phyloP scores from a whole-genome alignment of 2,113 vertebrate genomes.

The Prionailurus viverrinus region DNA sequence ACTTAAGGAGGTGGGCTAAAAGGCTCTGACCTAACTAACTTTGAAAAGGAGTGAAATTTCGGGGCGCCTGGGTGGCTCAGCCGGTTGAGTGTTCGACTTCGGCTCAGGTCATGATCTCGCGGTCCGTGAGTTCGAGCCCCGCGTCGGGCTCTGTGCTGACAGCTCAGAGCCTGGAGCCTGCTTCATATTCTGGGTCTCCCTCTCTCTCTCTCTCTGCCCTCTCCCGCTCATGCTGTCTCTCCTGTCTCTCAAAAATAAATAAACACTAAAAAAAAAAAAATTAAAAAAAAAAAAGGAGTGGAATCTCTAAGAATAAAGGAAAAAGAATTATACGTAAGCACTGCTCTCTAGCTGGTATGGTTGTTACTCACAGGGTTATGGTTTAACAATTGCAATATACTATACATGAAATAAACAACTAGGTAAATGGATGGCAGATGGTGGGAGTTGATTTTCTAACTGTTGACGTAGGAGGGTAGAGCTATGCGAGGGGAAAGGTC shows the following conservation, averaged over 20 bases:
- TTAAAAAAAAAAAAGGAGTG: not conserved
- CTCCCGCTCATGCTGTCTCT: too few relatives aligned
- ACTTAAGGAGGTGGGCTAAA: not conserved
- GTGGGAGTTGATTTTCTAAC: not conserved
- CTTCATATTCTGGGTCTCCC: too few relatives aligned
- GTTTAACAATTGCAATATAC: not conserved
- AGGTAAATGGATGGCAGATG: not conserved
- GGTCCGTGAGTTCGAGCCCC: too few relatives aligned
- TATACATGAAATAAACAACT: not conserved
- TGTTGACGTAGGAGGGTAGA: not conserved
- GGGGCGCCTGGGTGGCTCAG: too few relatives aligned
- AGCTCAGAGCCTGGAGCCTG: too few relatives aligned
- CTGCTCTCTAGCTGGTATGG: not conserved
- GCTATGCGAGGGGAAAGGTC: not conserved
- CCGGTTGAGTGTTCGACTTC: too few relatives aligned
- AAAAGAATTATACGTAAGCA: not conserved
- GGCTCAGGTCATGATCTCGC: too few relatives aligned
- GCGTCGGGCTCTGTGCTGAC: too few relatives aligned
- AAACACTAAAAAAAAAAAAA: too few relatives aligned
- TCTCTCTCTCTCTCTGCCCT: too few relatives aligned
- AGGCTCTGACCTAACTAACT: not conserved
- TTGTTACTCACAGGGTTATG: not conserved
- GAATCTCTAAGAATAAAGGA: not conserved
- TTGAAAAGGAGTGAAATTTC: not conserved
- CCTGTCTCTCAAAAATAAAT: too few relatives aligned